These are phyloP conservation scores for Branchipolynoe longqiensis DNA, from an alignment of 2,888 invertebrate species.

Conservation along the genomic window DNA sequence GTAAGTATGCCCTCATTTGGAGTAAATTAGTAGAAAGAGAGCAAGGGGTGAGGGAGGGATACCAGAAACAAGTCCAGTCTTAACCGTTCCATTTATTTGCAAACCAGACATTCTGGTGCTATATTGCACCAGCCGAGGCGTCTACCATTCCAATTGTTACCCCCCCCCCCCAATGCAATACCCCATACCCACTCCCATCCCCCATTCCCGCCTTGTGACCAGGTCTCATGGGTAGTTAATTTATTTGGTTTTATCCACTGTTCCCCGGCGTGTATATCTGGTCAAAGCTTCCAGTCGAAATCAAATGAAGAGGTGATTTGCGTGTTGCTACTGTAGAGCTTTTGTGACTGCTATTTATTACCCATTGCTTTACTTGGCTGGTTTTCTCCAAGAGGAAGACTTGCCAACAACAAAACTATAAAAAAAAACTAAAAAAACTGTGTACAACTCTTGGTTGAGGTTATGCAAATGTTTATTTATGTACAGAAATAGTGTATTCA, in stretches of 20 bases:
- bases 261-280: slow-evolving; percentile 26
- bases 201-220: not conserved
- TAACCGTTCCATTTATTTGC: slow-evolving; percentile 55
- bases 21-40: no score
- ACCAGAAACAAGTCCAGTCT: slow-evolving; percentile 46
- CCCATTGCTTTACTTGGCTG: slow-evolving; percentile 40
- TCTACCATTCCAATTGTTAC: slow-evolving; percentile 48
- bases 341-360: slow-evolving; percentile 46
- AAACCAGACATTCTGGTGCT: slow-evolving; percentile 50
- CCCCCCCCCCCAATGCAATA: not conserved
- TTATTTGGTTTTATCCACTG: slow-evolving; percentile 35
- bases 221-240: slow-evolving; percentile 1
- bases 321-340: not conserved
- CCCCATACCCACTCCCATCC: no score
- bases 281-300: slow-evolving; percentile 39
- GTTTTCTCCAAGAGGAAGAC: slow-evolving; percentile 48
- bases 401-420: no score
- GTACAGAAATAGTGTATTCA: slow-evolving; percentile 36
- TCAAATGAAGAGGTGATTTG: not conserved
- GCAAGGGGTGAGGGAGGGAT: no score
- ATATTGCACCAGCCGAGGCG: slow-evolving; percentile 45
- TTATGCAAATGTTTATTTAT: slow-evolving; percentile 49
- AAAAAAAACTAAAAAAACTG: no score
- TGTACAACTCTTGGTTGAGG: slow-evolving; percentile 50
- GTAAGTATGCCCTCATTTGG: slow-evolving; percentile 28